These are phyloP conservation scores for Pagrus major DNA, from an alignment of 2,113 vertebrate genomes.

Conservation along the genomic window DNA sequence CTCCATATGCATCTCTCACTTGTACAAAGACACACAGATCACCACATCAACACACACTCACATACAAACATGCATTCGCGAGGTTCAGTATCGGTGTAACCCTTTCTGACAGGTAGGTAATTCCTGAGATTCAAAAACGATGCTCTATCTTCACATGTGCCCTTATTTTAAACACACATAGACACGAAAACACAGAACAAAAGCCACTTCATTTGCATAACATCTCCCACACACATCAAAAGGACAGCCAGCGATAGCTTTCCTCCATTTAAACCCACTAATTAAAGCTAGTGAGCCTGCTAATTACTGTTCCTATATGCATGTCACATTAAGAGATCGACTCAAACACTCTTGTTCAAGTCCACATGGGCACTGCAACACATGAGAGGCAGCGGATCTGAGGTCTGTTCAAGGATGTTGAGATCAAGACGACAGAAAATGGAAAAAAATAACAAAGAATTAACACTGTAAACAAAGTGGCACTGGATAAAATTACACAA, in stretches of 20 bases:
- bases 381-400: not conserved
- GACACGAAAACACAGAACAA: constrained; percentile 1
- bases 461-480: no score
- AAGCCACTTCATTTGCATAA: constrained; percentile 42
- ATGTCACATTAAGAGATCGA: constrained; percentile 46
- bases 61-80: not conserved
- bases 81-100: not conserved
- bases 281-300: constrained; percentile 64
- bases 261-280: constrained; percentile 64
- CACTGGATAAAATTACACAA: no score
- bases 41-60: not conserved
- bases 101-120: not conserved
- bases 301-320: constrained; percentile 62
- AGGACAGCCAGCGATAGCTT: constrained; percentile 20
- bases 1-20: constrained; percentile 11
- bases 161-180: constrained; percentile 19
- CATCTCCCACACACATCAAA: constrained; percentile 55
- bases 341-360: constrained; percentile 20
- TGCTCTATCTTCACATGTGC: not conserved
- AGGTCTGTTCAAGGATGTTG: not conserved
- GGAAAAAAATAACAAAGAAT: no score
- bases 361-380: not conserved
- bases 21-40: not conserved
- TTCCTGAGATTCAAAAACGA: not conserved
- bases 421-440: not conserved